Conservation (phyloP, 2,113 vertebrate species). For the Corythoichthys intestinalis region DNA sequence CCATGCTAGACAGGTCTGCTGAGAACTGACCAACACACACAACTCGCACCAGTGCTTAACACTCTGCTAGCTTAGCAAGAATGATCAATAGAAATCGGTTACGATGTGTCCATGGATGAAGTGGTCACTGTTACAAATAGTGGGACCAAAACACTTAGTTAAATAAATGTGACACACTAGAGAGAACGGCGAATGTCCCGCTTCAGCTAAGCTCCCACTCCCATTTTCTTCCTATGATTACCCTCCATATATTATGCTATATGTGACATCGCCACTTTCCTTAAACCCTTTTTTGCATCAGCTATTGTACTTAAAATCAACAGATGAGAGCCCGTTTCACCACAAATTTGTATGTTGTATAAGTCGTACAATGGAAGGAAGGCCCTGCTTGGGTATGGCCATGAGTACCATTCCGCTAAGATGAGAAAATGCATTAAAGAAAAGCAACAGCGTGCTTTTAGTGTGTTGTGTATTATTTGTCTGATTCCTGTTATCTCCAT, state of each 20-base stretch:
- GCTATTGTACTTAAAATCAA: slow-evolving; percentile 7
- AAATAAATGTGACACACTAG: neutral
- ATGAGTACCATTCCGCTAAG: slow-evolving; percentile 3
- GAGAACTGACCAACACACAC: slow-evolving; percentile 55
- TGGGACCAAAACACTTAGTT: slow-evolving; percentile 5
- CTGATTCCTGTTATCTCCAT: neutral
- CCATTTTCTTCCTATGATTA: neutral
- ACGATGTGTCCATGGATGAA: neutral
- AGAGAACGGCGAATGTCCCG: neutral
- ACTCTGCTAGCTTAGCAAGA: slow-evolving; percentile 4
- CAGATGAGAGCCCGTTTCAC: slow-evolving; percentile 17
- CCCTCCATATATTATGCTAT: neutral
- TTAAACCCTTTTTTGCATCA: slow-evolving; percentile 28
- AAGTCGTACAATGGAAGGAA: neutral
- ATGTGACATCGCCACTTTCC: slow-evolving; percentile 12
- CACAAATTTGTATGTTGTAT: slow-evolving; percentile 8
- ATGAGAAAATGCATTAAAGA: slow-evolving; percentile 62
- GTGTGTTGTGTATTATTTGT: slow-evolving; percentile 19
- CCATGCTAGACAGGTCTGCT: slow-evolving; percentile 71
- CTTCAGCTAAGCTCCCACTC: neutral
- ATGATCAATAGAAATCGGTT: neutral
- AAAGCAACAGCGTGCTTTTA: slow-evolving; percentile 27
- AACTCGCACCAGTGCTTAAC: neutral
- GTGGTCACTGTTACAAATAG: neutral
- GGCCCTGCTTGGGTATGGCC: neutral